Conservation (phyloP, 2,888 invertebrate species). For the Epinotia demarniana region DNA sequence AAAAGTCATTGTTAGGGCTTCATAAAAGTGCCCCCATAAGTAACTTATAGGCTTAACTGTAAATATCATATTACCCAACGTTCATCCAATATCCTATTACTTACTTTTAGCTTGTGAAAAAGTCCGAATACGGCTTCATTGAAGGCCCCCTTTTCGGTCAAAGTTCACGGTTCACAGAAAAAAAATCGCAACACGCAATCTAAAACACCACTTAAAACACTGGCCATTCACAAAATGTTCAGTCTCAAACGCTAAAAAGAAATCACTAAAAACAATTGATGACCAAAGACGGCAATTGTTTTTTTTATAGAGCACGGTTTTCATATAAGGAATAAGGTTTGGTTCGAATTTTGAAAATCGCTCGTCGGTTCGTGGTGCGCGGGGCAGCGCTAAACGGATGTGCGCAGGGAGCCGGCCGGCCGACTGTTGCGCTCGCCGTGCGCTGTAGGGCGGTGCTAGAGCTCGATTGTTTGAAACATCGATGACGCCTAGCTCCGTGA, state of each 20-base stretch:
- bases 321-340: conserved; percentile 30
- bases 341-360: conserved; percentile 47
- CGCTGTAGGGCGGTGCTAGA: conserved; percentile 66
- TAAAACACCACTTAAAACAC: conserved; percentile 33
- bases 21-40: conserved; percentile 38
- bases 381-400: conserved; percentile 80
- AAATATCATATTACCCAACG: conserved; percentile 39
- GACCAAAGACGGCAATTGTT: not conserved
- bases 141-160: conserved; percentile 49
- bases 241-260: not conserved
- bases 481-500: conserved; percentile 46
- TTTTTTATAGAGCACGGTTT: conserved; percentile 1
- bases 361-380: conserved; percentile 55
- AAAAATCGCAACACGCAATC: conserved; percentile 22
- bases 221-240: conserved; percentile 23
- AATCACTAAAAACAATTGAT: not conserved
- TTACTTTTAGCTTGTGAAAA: conserved; percentile 58
- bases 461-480: conserved; percentile 66
- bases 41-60: conserved; percentile 36
- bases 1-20: conserved; percentile 38
- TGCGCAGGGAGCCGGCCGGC: conserved; percentile 75
- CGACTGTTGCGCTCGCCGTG: conserved; percentile 69
- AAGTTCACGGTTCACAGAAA: conserved; percentile 49
- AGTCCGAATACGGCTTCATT: conserved; percentile 66
- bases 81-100: conserved; percentile 62